Evolutionary conservation across 2,888 invertebrate species (phyloP).

Genomic region (Spodoptera exigua): DNA sequence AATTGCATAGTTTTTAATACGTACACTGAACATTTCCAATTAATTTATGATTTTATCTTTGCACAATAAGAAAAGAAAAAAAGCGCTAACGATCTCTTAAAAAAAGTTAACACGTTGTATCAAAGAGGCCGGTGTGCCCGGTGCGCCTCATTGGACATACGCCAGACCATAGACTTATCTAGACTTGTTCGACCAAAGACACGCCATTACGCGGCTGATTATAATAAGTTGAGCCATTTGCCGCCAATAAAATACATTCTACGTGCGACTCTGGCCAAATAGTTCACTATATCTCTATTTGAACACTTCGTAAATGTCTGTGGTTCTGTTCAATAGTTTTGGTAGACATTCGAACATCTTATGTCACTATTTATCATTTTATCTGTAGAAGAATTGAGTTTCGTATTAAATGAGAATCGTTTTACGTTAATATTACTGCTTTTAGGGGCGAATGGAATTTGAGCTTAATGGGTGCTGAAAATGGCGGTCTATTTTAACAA

Average conservation of each 20-base stretch:
- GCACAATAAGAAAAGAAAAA: conserved; percentile 25
- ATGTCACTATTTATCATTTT: conserved; percentile 18
- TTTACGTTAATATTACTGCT: too few relatives aligned
- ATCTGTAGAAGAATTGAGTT: conserved; percentile 15
- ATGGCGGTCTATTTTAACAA: too few relatives aligned
- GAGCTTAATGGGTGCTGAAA: too few relatives aligned
- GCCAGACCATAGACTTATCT: conserved; percentile 54
- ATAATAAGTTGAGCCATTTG: conserved; percentile 54
- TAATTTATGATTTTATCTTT: conserved; percentile 17
- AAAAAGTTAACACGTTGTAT: conserved; percentile 38
- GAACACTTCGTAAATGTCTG: conserved; percentile 23
- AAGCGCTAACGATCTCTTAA: conserved; percentile 25
- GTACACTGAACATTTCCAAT: conserved; percentile 17
- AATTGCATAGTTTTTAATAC: conserved; percentile 9
- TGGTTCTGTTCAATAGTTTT: conserved; percentile 14
- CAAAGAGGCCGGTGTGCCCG: conserved; percentile 42
- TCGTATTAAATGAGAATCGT: conserved; percentile 4
- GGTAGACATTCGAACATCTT: conserved; percentile 11
- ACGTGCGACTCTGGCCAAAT: conserved; percentile 38
- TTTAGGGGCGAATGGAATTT: too few relatives aligned
- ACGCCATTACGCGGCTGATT: conserved; percentile 50
- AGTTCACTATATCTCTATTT: conserved; percentile 38
- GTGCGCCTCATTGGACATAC: conserved; percentile 50
- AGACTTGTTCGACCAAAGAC: conserved; percentile 50
- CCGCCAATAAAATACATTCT: conserved; percentile 46